Base-by-base conservation (phyloP, 2,888 invertebrate genomes). In the Notodonta ziczac region DNA sequence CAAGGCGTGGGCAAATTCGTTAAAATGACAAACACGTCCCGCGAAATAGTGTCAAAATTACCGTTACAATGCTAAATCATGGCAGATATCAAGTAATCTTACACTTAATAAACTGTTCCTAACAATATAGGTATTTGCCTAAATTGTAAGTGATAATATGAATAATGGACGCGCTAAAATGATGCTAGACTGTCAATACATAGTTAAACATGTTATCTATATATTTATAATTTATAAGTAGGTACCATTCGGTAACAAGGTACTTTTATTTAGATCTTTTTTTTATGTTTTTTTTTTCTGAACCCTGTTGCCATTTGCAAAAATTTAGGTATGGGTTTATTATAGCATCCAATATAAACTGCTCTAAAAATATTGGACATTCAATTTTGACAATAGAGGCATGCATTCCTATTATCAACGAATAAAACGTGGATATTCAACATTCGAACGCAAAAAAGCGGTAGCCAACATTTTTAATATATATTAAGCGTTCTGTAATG, bases 121-220 rank as follows among this genome's bases (percentile, higher is more conserved):
- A 32, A 52, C 39, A 5, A 55, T 8, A 14, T 8, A n/a, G n/a
- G n/a, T n/a, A 40, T 55, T 48, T 57, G 12, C 46, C 57, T 48
- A 32, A 39, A 14, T 54, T 51, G 59, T 42, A 59, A 42, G 56
- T 57, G 57, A 24, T 57, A 51, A 69, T 62, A 59, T 48, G 55
- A 61, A 60, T 61, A 61, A 64, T 62, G 40, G 4, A 1, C 48
- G 58, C 14, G 58, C 62, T 60, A 71, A 52, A 52, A 62, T 59
- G n/a, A 57, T 63, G 51, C 50, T 55, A 42, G 48, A 56, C 39
- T 58, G 61, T 56, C 52, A 52, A 61, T 32, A 52, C 8, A 13
- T 54, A 16, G 44, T 44, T 51, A 24, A 52, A 52, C 16, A 32
- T 13, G 24, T 44, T 44, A 5, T 40, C 2, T 44, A 12, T 44